These are phyloP conservation scores for Pheosia tremula DNA, from an alignment of 2,888 invertebrate genomes.

Conservation along the genomic window DNA sequence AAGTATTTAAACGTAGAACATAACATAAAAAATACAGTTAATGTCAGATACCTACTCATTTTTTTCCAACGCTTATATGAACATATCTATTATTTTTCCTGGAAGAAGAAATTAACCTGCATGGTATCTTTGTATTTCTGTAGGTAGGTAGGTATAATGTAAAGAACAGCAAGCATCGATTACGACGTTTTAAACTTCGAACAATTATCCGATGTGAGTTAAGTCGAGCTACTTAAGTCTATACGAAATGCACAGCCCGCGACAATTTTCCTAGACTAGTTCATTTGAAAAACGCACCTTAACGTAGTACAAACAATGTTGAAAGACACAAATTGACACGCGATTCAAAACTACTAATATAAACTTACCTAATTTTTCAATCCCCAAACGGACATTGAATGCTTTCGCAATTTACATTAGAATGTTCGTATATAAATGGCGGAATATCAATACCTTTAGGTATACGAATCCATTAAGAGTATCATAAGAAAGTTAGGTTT, in stretches of 20 bases:
- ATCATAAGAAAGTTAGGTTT: constrained; percentile 64
- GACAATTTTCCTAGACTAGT: constrained; percentile 68
- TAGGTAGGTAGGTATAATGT: neutral
- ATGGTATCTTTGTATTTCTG: too few relatives aligned
- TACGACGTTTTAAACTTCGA: constrained; percentile 6
- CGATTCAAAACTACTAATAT: constrained; percentile 54
- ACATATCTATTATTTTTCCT: too few relatives aligned
- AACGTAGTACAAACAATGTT: constrained; percentile 54
- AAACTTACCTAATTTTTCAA: constrained; percentile 21
- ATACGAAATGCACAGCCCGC: constrained; percentile 77
- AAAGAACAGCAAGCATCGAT: constrained; percentile 2
- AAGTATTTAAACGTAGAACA: too few relatives aligned
- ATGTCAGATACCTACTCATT: constrained; percentile 10
- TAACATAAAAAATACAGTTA: too few relatives aligned
- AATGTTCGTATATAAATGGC: constrained; percentile 45
- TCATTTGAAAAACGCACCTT: constrained; percentile 57
- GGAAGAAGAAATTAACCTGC: too few relatives aligned
- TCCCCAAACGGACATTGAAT: constrained; percentile 38
- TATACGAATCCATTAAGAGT: constrained; percentile 57
- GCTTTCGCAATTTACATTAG: constrained; percentile 44
- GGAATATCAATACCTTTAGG: constrained; percentile 46
- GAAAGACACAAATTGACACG: constrained; percentile 69
- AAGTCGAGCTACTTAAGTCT: constrained; percentile 66
- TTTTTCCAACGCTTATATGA: neutral
- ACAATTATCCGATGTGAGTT: constrained; percentile 46